A percentile compares a stretch with the other conserved stretches of the same genome.
phyloP scores from a whole-genome alignment of 2,797 vertebrate genomes.

The Erpetoichthys calabaricus region DNA sequence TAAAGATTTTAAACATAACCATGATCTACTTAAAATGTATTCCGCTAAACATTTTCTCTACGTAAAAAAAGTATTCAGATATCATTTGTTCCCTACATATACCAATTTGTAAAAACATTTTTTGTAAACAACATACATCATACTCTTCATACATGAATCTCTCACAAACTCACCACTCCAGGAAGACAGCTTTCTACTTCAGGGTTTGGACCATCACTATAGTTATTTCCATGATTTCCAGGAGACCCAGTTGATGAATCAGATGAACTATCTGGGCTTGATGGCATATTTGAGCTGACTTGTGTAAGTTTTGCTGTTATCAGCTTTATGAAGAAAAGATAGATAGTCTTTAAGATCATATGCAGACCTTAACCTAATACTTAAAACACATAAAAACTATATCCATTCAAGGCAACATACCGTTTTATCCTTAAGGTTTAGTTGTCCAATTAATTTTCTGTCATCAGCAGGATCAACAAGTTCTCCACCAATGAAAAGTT shows the following conservation, averaged over 20 bases:
- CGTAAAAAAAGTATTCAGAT: too few species aligned
- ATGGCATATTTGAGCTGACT: conserved; percentile 98
- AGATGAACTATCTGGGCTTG: conserved; percentile 96
- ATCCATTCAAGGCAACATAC: conserved; percentile 36
- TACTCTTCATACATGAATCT: too few species aligned
- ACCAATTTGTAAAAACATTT: too few species aligned
- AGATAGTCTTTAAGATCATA: background rate
- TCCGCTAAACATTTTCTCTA: too few species aligned
- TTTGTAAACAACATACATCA: too few species aligned
- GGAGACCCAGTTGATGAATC: conserved; percentile 97
- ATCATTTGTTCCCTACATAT: too few species aligned
- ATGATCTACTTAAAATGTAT: too few species aligned
- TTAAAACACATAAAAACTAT: too few species aligned
- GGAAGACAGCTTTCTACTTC: conserved; percentile 97
- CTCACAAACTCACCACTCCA: conserved; percentile 71
- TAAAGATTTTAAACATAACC: too few species aligned
- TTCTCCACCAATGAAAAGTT: conserved; percentile 91
- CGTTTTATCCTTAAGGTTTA: conserved; percentile 97
- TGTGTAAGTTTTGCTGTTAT: conserved; percentile 98
- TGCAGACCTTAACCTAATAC: background rate
- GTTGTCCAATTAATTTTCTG: conserved; percentile 89
- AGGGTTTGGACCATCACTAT: conserved; percentile 92
- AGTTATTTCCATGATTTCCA: conserved; percentile 96
- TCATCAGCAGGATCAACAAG: conserved; percentile 93
- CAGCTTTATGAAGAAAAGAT: conserved; percentile 46